Conservation (phyloP, 2,113 vertebrate genomes). For the Kryptolebias marmoratus region DNA sequence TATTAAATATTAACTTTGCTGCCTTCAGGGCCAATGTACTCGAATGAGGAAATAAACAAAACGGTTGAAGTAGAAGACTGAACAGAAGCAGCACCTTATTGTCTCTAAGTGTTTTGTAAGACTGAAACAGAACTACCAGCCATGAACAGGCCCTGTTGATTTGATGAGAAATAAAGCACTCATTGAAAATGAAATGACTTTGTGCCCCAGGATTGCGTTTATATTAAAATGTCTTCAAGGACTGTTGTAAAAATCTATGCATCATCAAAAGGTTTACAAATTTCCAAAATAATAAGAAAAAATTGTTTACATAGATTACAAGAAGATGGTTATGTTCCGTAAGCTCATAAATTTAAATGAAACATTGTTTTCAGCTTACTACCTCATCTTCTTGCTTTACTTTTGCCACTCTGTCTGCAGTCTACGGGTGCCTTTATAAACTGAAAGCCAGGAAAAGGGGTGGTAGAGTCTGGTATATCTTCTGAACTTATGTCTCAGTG, state of each 20-base stretch:
- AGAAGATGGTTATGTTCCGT: neutral
- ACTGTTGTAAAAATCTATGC: neutral
- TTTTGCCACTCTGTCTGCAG: no score
- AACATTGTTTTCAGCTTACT: neutral
- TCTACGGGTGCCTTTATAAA: no score
- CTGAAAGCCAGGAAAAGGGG: no score
- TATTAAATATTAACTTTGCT: slow-evolving; percentile 58
- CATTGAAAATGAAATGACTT: slow-evolving; percentile 45
- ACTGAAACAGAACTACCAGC: slow-evolving; percentile 20
- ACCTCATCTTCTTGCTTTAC: neutral
- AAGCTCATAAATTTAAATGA: neutral
- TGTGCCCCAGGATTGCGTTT: slow-evolving; percentile 33
- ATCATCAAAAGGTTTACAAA: neutral
- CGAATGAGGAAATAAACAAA: slow-evolving; percentile 49
- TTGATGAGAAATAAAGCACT: slow-evolving; percentile 30
- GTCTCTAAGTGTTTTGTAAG: slow-evolving; percentile 43
- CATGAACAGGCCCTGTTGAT: slow-evolving; percentile 32
- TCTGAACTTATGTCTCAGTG: no score
- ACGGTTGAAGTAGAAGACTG: slow-evolving; percentile 29
- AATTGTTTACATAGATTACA: neutral
- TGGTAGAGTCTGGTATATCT: no score
- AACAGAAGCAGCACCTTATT: slow-evolving; percentile 27
- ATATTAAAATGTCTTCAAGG: slow-evolving; percentile 35
- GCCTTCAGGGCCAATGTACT: slow-evolving; percentile 41
- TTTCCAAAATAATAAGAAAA: neutral